phyloP scores from a whole-genome alignment of 2,113 vertebrate genomes.

The Lepus europaeus region DNA sequence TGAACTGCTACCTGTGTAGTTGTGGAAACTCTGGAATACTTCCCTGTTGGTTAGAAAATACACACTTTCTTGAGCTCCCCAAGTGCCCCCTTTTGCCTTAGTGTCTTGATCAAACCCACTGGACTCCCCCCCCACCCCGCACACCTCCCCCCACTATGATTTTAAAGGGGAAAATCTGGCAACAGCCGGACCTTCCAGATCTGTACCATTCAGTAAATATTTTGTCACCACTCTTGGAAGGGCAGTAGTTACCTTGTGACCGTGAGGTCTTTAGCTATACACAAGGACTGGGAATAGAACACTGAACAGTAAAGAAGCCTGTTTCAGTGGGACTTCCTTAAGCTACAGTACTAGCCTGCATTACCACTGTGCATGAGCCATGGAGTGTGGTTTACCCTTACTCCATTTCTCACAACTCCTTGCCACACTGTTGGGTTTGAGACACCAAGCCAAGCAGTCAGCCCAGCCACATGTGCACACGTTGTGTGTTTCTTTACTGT shows the following conservation, averaged over 20 bases:
- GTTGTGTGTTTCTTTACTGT: too few species aligned
- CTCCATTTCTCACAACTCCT: not conserved
- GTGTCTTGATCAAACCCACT: not conserved
- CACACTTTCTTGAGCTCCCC: not conserved
- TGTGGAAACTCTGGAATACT: not conserved
- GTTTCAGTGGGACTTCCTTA: not conserved
- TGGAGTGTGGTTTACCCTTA: not conserved
- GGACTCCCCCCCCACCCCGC: not conserved
- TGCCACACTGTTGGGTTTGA: not conserved
- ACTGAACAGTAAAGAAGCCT: not conserved
- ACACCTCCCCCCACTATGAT: not conserved
- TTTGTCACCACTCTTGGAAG: not conserved
- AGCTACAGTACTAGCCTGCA: not conserved
- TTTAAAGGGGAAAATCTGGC: not conserved
- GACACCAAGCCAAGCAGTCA: not conserved
- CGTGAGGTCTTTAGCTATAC: not conserved
- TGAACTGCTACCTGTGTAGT: accelerated
- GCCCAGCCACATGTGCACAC: not conserved
- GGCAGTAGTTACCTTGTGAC: not conserved
- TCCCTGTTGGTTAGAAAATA: not conserved
- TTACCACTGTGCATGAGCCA: not conserved
- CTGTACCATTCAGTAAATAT: not conserved
- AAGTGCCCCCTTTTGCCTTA: not conserved
- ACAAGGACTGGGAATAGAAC: not conserved
- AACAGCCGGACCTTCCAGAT: not conserved